Percentiles rank a stretch among this genome's conserved stretches.
Conservation (phyloP, 2,797 vertebrate species). For the Lacerta agilis region DNA sequence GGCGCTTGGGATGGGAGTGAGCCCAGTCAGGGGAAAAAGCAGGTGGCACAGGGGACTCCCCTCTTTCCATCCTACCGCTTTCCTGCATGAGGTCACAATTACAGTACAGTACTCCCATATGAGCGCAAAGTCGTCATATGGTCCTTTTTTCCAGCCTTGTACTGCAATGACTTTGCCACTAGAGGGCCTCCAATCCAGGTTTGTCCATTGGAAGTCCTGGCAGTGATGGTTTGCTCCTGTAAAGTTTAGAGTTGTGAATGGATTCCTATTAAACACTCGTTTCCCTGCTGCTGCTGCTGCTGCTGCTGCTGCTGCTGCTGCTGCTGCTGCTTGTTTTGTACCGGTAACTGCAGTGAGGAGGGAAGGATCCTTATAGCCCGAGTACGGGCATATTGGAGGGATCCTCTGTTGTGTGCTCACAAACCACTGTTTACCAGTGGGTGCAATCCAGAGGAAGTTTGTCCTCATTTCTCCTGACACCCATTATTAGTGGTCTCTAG, state of each 20-base stretch:
- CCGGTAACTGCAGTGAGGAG: background rate
- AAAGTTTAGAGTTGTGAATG: background rate
- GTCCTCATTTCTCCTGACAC: accelerated
- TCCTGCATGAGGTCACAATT: no score
- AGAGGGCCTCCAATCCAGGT: constrained; percentile 46
- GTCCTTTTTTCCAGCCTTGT: background rate
- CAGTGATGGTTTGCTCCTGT: no score
- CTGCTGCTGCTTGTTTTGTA: background rate
- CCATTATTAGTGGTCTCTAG: no score
- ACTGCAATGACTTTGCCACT: background rate
- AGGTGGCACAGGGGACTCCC: no score
- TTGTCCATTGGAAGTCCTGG: background rate
- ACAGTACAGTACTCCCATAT: no score
- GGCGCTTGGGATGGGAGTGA: no score
- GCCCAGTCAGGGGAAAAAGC: no score
- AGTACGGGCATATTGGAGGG: no score
- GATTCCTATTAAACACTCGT: background rate
- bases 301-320: background rate
- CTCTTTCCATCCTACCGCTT: no score
- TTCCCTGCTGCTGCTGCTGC: background rate
- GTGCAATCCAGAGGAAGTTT: background rate
- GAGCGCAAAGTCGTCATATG: background rate
- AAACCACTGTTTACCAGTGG: background rate
- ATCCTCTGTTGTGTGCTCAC: background rate
- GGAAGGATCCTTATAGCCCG: background rate